phyloP scores from a whole-genome alignment of 2,113 vertebrate genomes.

The Hemiscyllium ocellatum region DNA sequence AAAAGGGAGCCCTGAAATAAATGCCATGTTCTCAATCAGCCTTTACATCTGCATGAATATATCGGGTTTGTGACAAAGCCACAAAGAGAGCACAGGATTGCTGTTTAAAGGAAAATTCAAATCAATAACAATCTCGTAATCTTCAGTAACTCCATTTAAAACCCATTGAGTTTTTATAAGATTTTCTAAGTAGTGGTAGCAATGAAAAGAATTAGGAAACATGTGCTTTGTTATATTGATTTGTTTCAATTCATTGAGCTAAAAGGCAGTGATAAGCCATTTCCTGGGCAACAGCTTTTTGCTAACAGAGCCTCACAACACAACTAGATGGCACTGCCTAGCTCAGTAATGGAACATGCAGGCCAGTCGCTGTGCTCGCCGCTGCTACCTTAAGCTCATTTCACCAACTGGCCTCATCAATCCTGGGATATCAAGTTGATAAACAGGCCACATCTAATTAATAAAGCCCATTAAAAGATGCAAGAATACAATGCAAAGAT shows the following conservation, averaged over 20 bases:
- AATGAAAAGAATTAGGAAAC: conserved; percentile 19
- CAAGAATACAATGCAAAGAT: background rate
- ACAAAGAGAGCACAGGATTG: background rate
- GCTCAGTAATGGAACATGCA: background rate
- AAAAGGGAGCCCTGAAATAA: background rate
- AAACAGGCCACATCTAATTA: background rate
- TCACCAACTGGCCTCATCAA: background rate
- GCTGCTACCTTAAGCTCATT: background rate
- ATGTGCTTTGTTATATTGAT: background rate
- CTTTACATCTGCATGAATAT: background rate
- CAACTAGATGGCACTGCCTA: background rate
- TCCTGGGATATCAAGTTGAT: background rate
- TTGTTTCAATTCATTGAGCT: conserved; percentile 9
- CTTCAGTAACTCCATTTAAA: conserved; percentile 20
- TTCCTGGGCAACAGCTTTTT: background rate
- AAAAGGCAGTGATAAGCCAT: background rate
- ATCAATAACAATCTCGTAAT: conserved; percentile 33
- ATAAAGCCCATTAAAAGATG: background rate
- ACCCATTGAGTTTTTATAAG: conserved; percentile 9
- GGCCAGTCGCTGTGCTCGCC: background rate
- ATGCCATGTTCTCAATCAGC: background rate
- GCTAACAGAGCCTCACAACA: background rate
- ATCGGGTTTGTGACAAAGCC: background rate
- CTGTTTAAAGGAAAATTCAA: background rate
- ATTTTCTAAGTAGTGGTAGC: background rate